phyloP scores from a whole-genome alignment of 2,113 vertebrate species.

The Vulpes ferrilata region DNA sequence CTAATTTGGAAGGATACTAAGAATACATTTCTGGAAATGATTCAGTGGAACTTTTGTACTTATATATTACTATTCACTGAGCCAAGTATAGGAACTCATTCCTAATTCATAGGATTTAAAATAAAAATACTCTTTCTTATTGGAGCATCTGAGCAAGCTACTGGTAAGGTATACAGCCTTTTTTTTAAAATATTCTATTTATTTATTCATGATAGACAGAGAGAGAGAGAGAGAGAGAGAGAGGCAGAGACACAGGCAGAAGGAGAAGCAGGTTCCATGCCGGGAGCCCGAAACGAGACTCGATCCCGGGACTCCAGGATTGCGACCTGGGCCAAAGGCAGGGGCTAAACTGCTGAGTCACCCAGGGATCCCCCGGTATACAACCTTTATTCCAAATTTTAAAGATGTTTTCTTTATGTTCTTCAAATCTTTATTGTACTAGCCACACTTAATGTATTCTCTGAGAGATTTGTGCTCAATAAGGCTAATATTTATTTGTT shows the following conservation, averaged over 20 bases:
- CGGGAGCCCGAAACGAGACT: too few relatives aligned
- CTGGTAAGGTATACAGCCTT: not conserved
- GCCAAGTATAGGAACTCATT: constrained; percentile 29
- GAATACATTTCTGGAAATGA: constrained; percentile 28
- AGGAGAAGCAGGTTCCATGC: too few relatives aligned
- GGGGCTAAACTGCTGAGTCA: too few relatives aligned
- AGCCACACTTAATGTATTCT: not conserved
- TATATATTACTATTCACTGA: constrained; percentile 32
- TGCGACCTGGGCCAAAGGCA: too few relatives aligned
- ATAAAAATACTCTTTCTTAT: constrained; percentile 23
- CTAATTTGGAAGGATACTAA: constrained; percentile 39
- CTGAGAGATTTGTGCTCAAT: not conserved
- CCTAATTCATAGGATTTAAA: constrained; percentile 47
- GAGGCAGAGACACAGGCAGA: too few relatives aligned
- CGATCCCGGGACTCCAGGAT: too few relatives aligned
- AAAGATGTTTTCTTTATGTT: not conserved
- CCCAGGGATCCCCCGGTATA: not conserved
- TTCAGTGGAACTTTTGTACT: constrained; percentile 33
- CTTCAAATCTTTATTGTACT: not conserved
- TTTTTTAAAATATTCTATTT: not conserved
- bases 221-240: too few relatives aligned
- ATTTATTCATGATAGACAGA: too few relatives aligned
- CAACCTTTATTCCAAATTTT: not conserved
- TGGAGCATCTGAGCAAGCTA: not conserved
- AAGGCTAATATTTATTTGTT: not conserved